Evolutionary conservation across 2,113 vertebrate genomes (phyloP).

Genomic region (Laticauda laticaudata): DNA sequence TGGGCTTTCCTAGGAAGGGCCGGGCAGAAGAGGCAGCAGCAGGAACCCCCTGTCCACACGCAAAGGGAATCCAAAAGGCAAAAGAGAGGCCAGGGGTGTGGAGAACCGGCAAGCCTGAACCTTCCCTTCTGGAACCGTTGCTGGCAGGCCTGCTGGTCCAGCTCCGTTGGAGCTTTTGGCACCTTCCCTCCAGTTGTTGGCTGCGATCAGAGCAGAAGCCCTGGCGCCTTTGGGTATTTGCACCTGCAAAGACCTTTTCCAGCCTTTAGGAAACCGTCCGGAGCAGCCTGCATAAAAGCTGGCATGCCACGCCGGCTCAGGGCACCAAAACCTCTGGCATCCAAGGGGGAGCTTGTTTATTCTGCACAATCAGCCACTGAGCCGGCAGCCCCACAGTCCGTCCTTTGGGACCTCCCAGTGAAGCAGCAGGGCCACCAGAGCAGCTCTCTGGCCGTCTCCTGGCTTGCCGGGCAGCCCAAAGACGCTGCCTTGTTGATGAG

Average conservation of each 20-base stretch:
- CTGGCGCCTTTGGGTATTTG: slow-evolving; percentile 57
- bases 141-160: neutral
- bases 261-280: slow-evolving; percentile 65
- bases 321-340: neutral
- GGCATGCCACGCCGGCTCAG: slow-evolving; percentile 31
- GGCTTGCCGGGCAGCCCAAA: slow-evolving; percentile 67
- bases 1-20: neutral
- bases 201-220: slow-evolving; percentile 23
- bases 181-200: neutral
- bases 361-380: slow-evolving; percentile 19
- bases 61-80: slow-evolving; percentile 54
- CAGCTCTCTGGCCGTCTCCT: slow-evolving; percentile 50
- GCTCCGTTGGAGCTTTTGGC: neutral
- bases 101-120: slow-evolving; percentile 40
- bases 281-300: slow-evolving; percentile 61
- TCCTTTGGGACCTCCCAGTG: slow-evolving; percentile 35
- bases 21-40: slow-evolving; percentile 12
- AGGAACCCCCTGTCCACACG: neutral
- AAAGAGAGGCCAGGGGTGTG: slow-evolving; percentile 49
- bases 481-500: slow-evolving; percentile 65
- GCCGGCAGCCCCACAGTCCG: neutral
- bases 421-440: slow-evolving; percentile 52
- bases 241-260: slow-evolving; percentile 34
- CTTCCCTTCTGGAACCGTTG: slow-evolving; percentile 18
- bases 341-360: slow-evolving; percentile 39